Conservation (phyloP, 2,888 invertebrate species). For the Galerucella pusilla region DNA sequence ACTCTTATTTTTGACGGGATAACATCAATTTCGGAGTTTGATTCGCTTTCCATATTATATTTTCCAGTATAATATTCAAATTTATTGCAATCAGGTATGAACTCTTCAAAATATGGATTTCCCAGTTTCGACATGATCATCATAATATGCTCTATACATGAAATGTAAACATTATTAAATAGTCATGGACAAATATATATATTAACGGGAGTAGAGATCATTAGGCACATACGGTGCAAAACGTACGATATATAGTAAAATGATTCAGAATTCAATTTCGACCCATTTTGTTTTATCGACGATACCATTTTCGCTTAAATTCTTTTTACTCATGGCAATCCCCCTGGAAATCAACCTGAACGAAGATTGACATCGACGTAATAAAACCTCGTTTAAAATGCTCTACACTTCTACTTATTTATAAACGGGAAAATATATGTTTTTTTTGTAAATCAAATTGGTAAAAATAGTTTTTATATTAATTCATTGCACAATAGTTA, state of each 20-base stretch:
- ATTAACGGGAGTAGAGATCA: not conserved
- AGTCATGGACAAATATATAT: not conserved
- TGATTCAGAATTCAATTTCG: constrained; percentile 24
- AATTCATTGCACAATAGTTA: too few species aligned
- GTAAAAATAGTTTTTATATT: too few species aligned
- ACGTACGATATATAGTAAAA: not conserved
- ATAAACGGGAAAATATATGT: not conserved
- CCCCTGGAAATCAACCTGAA: constrained; percentile 27
- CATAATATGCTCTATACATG: too few species aligned
- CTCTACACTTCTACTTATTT: constrained; percentile 18
- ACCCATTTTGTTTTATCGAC: constrained; percentile 24
- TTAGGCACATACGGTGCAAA: not conserved
- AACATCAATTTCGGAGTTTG: too few species aligned
- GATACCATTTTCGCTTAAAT: constrained; percentile 27
- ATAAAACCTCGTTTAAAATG: constrained; percentile 25
- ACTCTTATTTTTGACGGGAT: too few species aligned
- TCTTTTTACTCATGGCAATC: constrained; percentile 21
- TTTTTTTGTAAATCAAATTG: not conserved
- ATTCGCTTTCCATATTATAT: too few species aligned
- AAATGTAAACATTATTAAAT: too few species aligned
- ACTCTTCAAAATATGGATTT: too few species aligned
- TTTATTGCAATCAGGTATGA: too few species aligned
- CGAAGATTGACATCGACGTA: constrained; percentile 27
- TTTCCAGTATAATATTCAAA: too few species aligned
- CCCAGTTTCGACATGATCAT: too few species aligned